phyloP scores from a whole-genome alignment of 2,888 invertebrate genomes.

The Hirtodrosophila confusa region DNA sequence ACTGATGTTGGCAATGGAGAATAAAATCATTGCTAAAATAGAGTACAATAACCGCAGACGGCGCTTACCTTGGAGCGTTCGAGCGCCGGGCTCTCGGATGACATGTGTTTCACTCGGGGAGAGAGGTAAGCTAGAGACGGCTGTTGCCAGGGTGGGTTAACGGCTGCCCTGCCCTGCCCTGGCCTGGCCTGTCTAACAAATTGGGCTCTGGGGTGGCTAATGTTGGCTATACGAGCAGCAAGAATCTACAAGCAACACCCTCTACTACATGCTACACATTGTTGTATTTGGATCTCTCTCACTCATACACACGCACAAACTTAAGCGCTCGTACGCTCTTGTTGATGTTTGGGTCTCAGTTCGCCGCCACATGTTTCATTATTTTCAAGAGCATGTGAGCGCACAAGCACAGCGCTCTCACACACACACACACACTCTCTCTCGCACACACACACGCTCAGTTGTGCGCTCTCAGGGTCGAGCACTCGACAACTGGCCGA shows the following conservation, averaged over 20 bases:
- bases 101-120: slow-evolving; percentile 50
- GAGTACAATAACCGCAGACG: slow-evolving; percentile 64
- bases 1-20: slow-evolving; percentile 47
- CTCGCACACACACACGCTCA: neutral
- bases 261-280: slow-evolving; percentile 20
- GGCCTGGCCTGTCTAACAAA: slow-evolving; percentile 10
- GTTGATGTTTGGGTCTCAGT: slow-evolving; percentile 55
- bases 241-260: slow-evolving; percentile 45
- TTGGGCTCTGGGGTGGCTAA: slow-evolving; percentile 49
- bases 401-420: slow-evolving; percentile 11
- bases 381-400: slow-evolving; percentile 65
- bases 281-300: slow-evolving; percentile 18
- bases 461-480: slow-evolving; percentile 55
- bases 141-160: slow-evolving; percentile 46
- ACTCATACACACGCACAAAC: neutral
- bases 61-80: slow-evolving; percentile 45
- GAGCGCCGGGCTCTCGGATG: slow-evolving; percentile 25
- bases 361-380: slow-evolving; percentile 47
- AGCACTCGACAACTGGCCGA: slow-evolving; percentile 48
- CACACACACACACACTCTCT: slow-evolving; percentile 16
- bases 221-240: neutral
- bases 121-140: neutral
- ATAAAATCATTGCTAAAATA: slow-evolving; percentile 50
- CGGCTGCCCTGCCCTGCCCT: slow-evolving; percentile 6
- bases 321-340: slow-evolving; percentile 22